Conservation (phyloP, 2,888 invertebrate species). For the Andrena flavipes region DNA sequence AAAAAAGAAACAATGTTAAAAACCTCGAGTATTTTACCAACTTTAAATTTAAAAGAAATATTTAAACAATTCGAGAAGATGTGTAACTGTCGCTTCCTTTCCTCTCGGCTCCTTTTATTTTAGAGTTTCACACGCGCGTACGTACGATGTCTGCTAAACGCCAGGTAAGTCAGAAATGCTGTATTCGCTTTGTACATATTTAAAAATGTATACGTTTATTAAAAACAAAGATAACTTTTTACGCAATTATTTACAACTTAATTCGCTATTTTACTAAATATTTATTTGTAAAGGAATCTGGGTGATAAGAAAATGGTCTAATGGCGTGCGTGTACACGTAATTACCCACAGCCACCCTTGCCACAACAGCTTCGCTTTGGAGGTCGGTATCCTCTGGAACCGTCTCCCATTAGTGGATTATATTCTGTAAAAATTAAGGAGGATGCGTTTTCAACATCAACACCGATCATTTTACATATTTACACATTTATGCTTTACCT, state of each 20-base stretch:
- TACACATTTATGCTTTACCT: conserved; percentile 23
- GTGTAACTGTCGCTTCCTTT: background rate
- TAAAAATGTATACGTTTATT: conserved; percentile 4
- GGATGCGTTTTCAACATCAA: background rate
- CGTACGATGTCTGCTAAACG: too few species aligned
- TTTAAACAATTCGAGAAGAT: background rate
- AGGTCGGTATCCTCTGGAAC: conserved; percentile 79
- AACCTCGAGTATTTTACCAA: background rate
- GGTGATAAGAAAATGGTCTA: background rate
- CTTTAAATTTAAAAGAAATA: background rate
- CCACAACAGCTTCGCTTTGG: conserved; percentile 81
- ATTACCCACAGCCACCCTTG: conserved; percentile 82
- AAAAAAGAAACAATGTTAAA: conserved; percentile 78
- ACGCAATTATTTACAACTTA: conserved; percentile 8
- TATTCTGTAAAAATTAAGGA: conserved; percentile 75
- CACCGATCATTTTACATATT: background rate
- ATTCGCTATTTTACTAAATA: background rate
- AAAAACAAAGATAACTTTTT: background rate
- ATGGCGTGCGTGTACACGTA: background rate
- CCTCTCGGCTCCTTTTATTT: background rate
- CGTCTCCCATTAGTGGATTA: conserved; percentile 82
- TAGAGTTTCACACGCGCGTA: background rate
- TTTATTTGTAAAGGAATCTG: background rate
- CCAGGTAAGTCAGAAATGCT: too few species aligned
- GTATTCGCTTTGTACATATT: too few species aligned